These are phyloP conservation scores for Batillaria attramentaria DNA, from an alignment of 1,140 invertebrate genomes.

Conservation along the genomic window DNA sequence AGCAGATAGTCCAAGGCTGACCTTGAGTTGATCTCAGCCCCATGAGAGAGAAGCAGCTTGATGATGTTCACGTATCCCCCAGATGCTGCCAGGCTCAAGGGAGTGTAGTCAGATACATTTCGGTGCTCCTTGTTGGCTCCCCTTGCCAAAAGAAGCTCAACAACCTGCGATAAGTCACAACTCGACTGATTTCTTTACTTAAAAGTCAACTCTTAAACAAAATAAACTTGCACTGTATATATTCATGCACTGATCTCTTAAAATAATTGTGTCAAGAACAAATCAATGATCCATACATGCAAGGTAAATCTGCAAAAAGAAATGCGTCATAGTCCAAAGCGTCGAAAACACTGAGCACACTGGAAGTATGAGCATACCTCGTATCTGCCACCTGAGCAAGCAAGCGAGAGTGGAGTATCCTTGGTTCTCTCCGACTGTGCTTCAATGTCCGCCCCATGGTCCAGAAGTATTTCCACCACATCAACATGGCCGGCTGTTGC, in stretches of 20 bases:
- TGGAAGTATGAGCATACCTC: slow-evolving; percentile 74
- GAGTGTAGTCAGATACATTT: slow-evolving; percentile 99
- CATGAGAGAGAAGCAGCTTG: slow-evolving; percentile 91
- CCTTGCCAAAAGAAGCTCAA: slow-evolving; percentile 89
- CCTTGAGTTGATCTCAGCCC: slow-evolving; percentile 97
- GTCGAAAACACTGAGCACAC: too few relatives aligned
- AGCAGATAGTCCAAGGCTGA: slow-evolving; percentile 33
- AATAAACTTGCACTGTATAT: too few relatives aligned
- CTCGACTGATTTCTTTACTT: too few relatives aligned
- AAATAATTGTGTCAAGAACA: too few relatives aligned
- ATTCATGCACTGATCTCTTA: too few relatives aligned
- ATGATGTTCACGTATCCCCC: slow-evolving; percentile 99
- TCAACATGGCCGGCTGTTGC: slow-evolving; percentile 98
- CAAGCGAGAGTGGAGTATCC: slow-evolving; percentile 97
- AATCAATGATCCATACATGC: too few relatives aligned
- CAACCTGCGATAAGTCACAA: slow-evolving; percentile 84
- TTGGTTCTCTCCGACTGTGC: slow-evolving; percentile 99
- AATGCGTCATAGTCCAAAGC: too few relatives aligned
- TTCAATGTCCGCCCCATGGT: slow-evolving; percentile 95
- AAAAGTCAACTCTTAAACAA: too few relatives aligned
- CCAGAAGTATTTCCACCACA: slow-evolving; percentile 92
- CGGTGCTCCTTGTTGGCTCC: slow-evolving; percentile 98
- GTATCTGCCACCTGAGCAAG: slow-evolving; percentile 96
- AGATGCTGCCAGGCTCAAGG: slow-evolving; percentile 95
- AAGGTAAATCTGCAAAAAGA: too few relatives aligned